Conservation (phyloP, 2,113 vertebrate genomes). For the Capreolus pygargus region DNA sequence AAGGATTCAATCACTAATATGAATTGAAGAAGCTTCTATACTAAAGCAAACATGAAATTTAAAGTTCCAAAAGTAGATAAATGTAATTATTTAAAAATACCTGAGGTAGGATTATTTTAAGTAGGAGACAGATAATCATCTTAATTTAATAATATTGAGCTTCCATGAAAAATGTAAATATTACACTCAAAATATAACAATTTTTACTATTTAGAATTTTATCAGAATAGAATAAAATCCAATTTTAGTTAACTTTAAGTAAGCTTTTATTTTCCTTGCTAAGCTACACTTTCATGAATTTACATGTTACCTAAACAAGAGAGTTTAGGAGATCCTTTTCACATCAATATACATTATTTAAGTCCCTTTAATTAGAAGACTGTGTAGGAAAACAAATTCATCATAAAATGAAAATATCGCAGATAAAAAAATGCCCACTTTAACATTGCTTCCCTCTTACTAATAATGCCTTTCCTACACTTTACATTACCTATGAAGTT, state of each 20-base stretch:
- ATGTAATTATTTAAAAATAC: background rate
- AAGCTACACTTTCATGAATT: background rate
- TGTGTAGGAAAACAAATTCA: background rate
- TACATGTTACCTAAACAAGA: background rate
- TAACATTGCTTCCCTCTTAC: background rate
- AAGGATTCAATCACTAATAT: background rate
- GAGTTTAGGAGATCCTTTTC: background rate
- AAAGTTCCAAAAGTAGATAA: background rate
- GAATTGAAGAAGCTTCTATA: background rate
- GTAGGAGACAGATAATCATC: background rate
- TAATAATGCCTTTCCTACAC: background rate
- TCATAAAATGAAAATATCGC: background rate
- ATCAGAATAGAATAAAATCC: background rate
- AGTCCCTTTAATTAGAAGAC: background rate
- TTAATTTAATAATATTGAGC: background rate
- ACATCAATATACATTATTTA: background rate
- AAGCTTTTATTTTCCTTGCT: background rate
- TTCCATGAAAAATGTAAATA: background rate
- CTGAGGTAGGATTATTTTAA: background rate
- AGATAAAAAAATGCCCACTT: background rate
- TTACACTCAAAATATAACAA: background rate
- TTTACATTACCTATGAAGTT: background rate
- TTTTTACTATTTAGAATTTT: background rate
- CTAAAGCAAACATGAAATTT: background rate
- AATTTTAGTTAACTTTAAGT: background rate